Base-by-base conservation (phyloP, 2,113 vertebrate species). In the Paracanthobrama guichenoti region DNA sequence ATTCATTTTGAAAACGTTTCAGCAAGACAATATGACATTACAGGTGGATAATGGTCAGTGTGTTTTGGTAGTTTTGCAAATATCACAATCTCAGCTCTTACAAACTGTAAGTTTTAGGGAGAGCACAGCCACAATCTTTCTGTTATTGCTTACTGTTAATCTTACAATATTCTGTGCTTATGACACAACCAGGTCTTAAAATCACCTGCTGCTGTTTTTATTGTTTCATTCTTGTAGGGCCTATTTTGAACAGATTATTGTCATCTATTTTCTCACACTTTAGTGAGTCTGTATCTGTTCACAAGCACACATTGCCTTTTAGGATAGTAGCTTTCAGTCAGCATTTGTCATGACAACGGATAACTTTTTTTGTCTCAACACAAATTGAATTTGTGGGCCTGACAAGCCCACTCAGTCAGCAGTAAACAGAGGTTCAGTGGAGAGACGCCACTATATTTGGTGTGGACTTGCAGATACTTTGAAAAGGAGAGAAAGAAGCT, bases 271-370 rank as follows among this genome's bases (percentile, higher is more conserved):
- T 71, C 66, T 42, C 67, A 71, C 20, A 71, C 31, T 42, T n/a
- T 26, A 46, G n/a, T 26, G 71, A 48, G 42, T 73, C 42, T 24
- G 42, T 72, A 12, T 73, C 69, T 16, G 42, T 73, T 48, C 71
- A 42, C 42, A 16, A 73, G n/a, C 71, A 48, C 42, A 46, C 42
- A 26, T 8, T 24, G n/a, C 42, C 12, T 48, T 71, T 42, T 73
- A 73, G 71, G 39, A 73, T 42, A 48, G n/a, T 3, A 73, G n/a
- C 71, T 26, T 73, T 73, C 6, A 24, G 42, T 73, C n/a, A 48
- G 71, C n/a, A 48, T 73, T 73, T 73, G 71, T 73, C 71, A 73
- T 46, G 71, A 73, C 42, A 73, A 73, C 16, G 18, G 71, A 73
- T 42, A 73, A 73, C 71, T 73, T 73, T 73, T n/a, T 42, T 73